Percentiles rank a stretch among this genome's conserved stretches.
phyloP scores from a whole-genome alignment of 64 coral and sea anemone genomes.

The Montipora cactus region DNA sequence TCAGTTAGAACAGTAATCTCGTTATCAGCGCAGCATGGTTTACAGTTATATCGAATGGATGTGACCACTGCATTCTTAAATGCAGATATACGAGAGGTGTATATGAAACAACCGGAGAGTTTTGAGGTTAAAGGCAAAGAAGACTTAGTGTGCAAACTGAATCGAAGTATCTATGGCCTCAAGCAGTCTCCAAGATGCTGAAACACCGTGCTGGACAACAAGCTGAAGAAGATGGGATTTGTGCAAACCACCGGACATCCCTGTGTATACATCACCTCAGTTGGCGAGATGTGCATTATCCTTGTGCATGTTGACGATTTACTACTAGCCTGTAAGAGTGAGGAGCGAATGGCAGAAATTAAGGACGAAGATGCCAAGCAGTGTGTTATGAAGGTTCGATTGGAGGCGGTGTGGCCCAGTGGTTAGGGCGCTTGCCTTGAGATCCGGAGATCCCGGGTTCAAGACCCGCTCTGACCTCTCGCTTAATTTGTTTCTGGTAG shows the following conservation, averaged over 20 bases:
- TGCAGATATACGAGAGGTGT: slow-evolving; percentile 23
- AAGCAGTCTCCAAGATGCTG: slow-evolving; percentile 49
- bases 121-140: slow-evolving; percentile 37
- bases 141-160: slow-evolving; percentile 37
- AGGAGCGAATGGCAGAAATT: no score
- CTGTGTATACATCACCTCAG: slow-evolving; percentile 29
- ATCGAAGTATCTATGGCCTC: slow-evolving; percentile 48
- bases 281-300: no score
- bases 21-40: slow-evolving; percentile 26
- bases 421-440: no score
- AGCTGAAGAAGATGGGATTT: slow-evolving; percentile 45
- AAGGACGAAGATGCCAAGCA: no score
- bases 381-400: no score
- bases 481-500: no score
- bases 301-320: no score
- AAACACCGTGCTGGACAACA: slow-evolving; percentile 59
- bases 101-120: not conserved
- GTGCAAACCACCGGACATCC: slow-evolving; percentile 45
- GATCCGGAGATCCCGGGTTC: no score
- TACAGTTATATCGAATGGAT: slow-evolving; percentile 70
- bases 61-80: slow-evolving; percentile 75
- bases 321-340: no score
- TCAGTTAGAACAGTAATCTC: no score
- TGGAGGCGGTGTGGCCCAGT: no score
- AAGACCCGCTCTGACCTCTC: no score